Evolutionary conservation across 1,140 invertebrate genomes (phyloP), one percentile per base, ranked within the genome.

Genomic region (Eriocheir sinensis): DNA sequence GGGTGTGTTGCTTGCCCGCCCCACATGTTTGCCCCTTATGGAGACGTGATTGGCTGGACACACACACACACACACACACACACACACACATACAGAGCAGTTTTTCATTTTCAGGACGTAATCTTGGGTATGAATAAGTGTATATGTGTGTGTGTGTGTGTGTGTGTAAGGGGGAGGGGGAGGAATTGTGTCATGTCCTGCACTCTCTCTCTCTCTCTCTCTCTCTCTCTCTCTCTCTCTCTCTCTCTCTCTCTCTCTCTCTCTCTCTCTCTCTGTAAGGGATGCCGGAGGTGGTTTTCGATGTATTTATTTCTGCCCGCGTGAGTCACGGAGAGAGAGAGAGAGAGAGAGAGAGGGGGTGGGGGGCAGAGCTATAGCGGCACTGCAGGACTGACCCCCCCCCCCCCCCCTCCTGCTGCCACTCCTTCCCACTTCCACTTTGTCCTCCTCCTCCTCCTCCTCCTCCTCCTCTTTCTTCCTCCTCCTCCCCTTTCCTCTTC

Each of bases 211-310:
- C 81, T 85, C 81, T 85, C 81, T 85, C 81, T 85, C 81, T 85
- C 81, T 85, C 81, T 85, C 81, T 85, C 81, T 85, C 81, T 81
- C 81, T 85, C 81, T 85, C 81, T 85, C 81, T 85, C 81, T 85
- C 81, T 85, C 81, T 85, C 81, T 85, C 81, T 85, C 81, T 85
- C 81, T 85, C 81, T 85, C 81, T 85, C 81, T 85, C 81, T 85
- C 81, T 85, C 81, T 83, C 81, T 83, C 81, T 83, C 81, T 83
- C 81, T 83, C 81, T 83, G 27, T 72, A 72, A n/a, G n/a, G n/a
- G n/a, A n/a, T n/a, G n/a, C 60, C 1, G 12, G 48, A 53, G 48
- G 48, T 53, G 21, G 21, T 53, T 53, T 53, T 21, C 48, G 12
- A n/a, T 0, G 21, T 4, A n/a, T 72, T n/a, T 72, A 72, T 72